Evolutionary conservation across 2,888 invertebrate genomes (phyloP), one percentile per base, ranked within the genome.

Genomic region (Aphidoletes aphidimyza): DNA sequence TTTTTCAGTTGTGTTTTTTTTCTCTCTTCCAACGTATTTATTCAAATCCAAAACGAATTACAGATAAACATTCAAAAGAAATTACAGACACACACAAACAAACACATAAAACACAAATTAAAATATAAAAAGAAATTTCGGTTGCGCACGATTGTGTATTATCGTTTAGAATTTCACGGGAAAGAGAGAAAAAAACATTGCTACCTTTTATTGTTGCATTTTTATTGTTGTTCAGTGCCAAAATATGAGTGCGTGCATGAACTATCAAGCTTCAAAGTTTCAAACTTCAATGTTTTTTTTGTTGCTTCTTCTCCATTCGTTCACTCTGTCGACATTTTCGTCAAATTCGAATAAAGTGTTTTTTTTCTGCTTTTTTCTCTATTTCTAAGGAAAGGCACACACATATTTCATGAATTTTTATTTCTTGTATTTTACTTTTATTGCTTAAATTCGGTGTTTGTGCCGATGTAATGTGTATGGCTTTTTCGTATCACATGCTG

Each of bases 21-120:
- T 22, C 54, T 19, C n/a, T 54, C 22, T n/a, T n/a, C 22, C n/a
- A 54, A 54, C 22, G 54, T 22, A 22, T n/a, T n/a, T n/a, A 22
- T 54, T 22, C 54, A 54, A 54, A 47, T 47, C 9, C 9, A 47
- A 54, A 54, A 54, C 22, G 54, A 54, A 54, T 54, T 54, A 54
- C 54, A 54, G 22, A 3, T 5, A 39, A 39, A 11, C 11, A 11
- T 39, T 5, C 6, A 39, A 39, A 8, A 39, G 11, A 39, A 39
- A 39, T 8, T 8, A 39, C 5, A 39, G 11, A 39, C 5, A 39
- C 39, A 39, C 39, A 39, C 54, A 17, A 54, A 54, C 54, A 54
- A 22, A 6, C 5, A 54, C 22, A 54, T n/a, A 54, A n/a, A 54
- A 54, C 54, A 54, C n/a, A 54, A 47, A 54, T 54, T 54, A 54